phyloP scores from a whole-genome alignment of 37 sponge, comb jelly and placozoan genomes.

The Halichondria panicea region DNA sequence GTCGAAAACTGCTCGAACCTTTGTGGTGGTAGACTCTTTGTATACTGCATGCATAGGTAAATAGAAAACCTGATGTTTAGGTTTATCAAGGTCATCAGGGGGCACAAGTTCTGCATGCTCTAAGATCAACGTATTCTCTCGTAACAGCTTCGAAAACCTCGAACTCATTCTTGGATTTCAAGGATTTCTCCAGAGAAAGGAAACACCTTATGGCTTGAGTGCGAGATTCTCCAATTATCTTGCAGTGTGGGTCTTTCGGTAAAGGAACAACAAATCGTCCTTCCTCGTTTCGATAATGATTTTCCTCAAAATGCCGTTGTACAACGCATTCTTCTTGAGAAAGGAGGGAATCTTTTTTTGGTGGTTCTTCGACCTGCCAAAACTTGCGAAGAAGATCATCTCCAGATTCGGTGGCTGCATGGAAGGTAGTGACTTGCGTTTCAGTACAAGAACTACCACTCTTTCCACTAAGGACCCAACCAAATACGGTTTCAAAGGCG shows the following conservation, averaged over 20 bases:
- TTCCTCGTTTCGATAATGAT: neutral
- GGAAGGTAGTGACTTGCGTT: neutral
- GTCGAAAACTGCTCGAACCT: too few relatives aligned
- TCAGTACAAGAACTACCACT: neutral
- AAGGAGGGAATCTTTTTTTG: too few relatives aligned
- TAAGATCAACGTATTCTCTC: neutral
- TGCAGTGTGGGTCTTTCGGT: neutral
- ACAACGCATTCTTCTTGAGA: conserved; percentile 6
- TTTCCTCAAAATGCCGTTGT: neutral
- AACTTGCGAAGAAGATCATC: conserved; percentile 16
- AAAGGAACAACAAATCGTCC: conserved; percentile 17
- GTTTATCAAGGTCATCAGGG: conserved; percentile 2
- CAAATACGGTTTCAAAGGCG: too few relatives aligned
- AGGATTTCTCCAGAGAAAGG: conserved; percentile 6
- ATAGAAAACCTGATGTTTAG: neutral
- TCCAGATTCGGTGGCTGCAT: neutral
- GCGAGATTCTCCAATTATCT: conserved; percentile 2
- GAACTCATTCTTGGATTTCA: conserved; percentile 4
- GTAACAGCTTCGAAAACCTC: conserved; percentile 1
- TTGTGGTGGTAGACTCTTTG: too few relatives aligned
- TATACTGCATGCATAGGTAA: too few relatives aligned
- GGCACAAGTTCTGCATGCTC: neutral
- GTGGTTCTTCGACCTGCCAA: conserved; percentile 33
- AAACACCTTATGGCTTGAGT: conserved; percentile 14
- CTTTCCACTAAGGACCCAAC: too few relatives aligned